These are phyloP conservation scores for Pseudococcus jackbeardsleyi DNA, from an alignment of 2,888 invertebrate species.

Conservation along the genomic window DNA sequence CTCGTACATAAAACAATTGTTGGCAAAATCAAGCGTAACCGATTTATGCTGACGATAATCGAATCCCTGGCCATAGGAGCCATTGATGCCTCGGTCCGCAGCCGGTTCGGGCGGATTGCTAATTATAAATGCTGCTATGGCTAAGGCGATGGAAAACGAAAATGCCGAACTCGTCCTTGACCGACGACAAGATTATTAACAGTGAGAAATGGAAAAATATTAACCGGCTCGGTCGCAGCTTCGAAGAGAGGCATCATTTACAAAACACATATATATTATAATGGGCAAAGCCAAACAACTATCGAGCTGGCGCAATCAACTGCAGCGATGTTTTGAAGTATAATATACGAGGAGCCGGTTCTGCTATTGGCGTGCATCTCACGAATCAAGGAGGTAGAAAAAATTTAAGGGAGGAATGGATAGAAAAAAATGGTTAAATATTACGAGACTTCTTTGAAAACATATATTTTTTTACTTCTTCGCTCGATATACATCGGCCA, in stretches of 20 bases:
- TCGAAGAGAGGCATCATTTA: slow-evolving; percentile 11
- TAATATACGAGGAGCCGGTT: slow-evolving; percentile 35
- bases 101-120: slow-evolving; percentile 9
- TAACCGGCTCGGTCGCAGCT: slow-evolving; percentile 5
- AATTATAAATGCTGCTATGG: slow-evolving; percentile 3
- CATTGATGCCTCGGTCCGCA: neutral
- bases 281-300: slow-evolving; percentile 21
- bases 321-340: neutral
- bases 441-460: neutral
- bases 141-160: neutral
- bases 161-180: slow-evolving; percentile 48
- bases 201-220: slow-evolving; percentile 48
- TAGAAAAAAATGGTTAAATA: slow-evolving; percentile 28
- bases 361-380: neutral
- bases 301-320: slow-evolving; percentile 30
- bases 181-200: slow-evolving; percentile 50
- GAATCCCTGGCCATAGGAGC: neutral
- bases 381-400: neutral
- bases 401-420: neutral
- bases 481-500: neutral
- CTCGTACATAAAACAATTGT: neutral
- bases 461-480: neutral
- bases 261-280: slow-evolving; percentile 28
- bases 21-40: slow-evolving; percentile 1
- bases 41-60: neutral